Percentiles rank a stretch among this genome's conserved stretches.
Evolutionary conservation across 1,140 invertebrate genomes (phyloP).

Genomic region (Polypedilum vanderplanki): DNA sequence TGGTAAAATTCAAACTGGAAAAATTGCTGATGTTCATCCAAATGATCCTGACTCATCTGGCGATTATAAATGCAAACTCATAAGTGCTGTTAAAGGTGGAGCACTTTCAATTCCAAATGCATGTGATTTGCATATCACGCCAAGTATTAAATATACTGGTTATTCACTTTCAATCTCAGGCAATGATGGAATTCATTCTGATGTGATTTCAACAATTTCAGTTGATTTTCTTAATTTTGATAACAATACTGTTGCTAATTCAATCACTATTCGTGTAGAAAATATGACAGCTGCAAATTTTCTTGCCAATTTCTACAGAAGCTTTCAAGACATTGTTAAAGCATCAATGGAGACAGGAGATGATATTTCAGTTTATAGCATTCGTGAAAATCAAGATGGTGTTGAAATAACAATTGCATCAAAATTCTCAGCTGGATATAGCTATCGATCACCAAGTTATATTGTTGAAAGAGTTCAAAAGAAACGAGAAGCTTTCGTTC

Average conservation of each 20-base stretch:
- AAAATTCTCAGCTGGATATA: conserved; percentile 49
- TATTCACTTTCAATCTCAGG: conserved; percentile 73
- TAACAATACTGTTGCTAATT: conserved; percentile 75
- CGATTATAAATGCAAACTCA: conserved; percentile 77
- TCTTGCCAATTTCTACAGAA: conserved; percentile 63
- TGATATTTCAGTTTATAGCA: conserved; percentile 61
- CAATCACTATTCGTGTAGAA: conserved; percentile 64
- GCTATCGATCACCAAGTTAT: conserved; percentile 48
- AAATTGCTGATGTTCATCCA: conserved; percentile 84
- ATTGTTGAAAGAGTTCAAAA: conserved; percentile 55
- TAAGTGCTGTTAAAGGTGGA: conserved; percentile 50
- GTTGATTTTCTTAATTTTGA: conserved; percentile 74
- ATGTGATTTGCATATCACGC: conserved; percentile 68
- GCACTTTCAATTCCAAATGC: conserved; percentile 60
- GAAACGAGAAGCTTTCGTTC: conserved; percentile 56
- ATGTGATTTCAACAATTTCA: conserved; percentile 75
- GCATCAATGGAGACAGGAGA: conserved; percentile 56
- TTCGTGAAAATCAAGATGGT: conserved; percentile 51
- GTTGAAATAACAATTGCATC: conserved; percentile 62
- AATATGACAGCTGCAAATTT: conserved; percentile 69
- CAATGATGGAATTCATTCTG: conserved; percentile 79
- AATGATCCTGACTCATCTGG: conserved; percentile 83
- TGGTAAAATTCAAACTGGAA: conserved; percentile 60
- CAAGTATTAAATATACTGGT: conserved; percentile 57
- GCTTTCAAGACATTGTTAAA: conserved; percentile 63